Percentiles rank a stretch among this genome's conserved stretches.
Evolutionary conservation across 2,888 invertebrate species (phyloP).

Genomic region (Acrocera orbiculus): DNA sequence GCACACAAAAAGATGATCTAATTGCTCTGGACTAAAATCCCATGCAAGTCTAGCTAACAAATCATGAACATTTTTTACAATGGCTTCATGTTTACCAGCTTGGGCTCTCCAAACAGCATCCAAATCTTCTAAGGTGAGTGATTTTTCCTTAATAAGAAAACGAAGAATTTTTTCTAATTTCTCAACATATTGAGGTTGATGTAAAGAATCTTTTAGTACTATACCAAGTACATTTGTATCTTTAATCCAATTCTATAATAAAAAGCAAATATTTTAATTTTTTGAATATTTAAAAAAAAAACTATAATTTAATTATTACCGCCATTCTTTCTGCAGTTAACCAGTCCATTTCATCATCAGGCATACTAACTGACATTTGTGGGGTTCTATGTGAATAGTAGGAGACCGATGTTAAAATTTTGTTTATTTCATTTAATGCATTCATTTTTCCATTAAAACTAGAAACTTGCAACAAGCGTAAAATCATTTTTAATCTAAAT

Average conservation of each 20-base stretch:
- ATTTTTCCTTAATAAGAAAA: slow-evolving; percentile 88
- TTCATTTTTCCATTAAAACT: slow-evolving; percentile 99
- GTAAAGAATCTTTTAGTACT: slow-evolving; percentile 84
- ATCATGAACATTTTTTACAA: slow-evolving; percentile 95
- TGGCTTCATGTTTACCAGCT: slow-evolving; percentile 94
- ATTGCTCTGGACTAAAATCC: slow-evolving; percentile 94
- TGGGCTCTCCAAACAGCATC: slow-evolving; percentile 96
- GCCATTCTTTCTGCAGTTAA: slow-evolving; percentile 88
- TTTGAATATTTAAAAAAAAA: neutral
- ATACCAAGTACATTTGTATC: slow-evolving; percentile 91
- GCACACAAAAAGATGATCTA: slow-evolving; percentile 93
- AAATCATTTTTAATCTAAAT: slow-evolving; percentile 90
- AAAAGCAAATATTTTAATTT: slow-evolving; percentile 7
- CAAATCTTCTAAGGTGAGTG: slow-evolving; percentile 74
- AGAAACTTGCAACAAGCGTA: slow-evolving; percentile 82
- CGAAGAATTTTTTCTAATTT: slow-evolving; percentile 93
- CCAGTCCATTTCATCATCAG: slow-evolving; percentile 76
- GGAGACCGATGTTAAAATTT: slow-evolving; percentile 79
- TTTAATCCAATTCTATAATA: slow-evolving; percentile 74
- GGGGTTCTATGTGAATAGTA: slow-evolving; percentile 64
- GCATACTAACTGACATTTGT: slow-evolving; percentile 42
- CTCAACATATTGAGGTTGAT: slow-evolving; percentile 96
- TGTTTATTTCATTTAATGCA: slow-evolving; percentile 94
- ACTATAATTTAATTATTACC: slow-evolving; percentile 42
- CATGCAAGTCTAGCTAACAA: slow-evolving; percentile 89